Base-by-base conservation (phyloP, 1,140 invertebrate species). In the Drosophila sturtevanti region DNA sequence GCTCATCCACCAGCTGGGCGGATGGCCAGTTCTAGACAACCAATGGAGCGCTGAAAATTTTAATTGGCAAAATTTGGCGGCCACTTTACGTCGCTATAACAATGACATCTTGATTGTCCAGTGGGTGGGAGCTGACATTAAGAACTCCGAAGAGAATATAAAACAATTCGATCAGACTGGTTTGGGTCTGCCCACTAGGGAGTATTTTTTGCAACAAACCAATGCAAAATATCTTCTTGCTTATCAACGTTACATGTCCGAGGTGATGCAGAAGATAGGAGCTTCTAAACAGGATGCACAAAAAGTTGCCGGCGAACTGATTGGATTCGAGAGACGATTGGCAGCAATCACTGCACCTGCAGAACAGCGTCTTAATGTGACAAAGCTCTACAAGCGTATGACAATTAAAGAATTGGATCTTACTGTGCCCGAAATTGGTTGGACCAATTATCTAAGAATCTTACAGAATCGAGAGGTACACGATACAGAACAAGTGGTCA, bases 101-200 rank as follows among this genome's bases (percentile, higher is more conserved):
- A 97, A 97, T 72, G 96, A 97, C 75, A 95, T 92, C 16, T 77
- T 98, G 0, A 94, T 97, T 70, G 95, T 96, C 0, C 95, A 97
- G 89, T 97, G 96, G 95, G 95, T 98, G 48, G 96, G 96, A 11
- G 95, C 97, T 0, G 97, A 98, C 89, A 96, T 97, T 22, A 97
- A 97, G 87, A 97, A 98, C 92, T 97, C 97, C 0, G 94, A 97
- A 76, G 94, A 95, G 81, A 96, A 97, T 91, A 95, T 98, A 1
- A 96, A 98, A 75, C 97, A 98, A 92, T 94, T 98, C 74, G 97
- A 98, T 93, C 97, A 98, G 92, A 96, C 96, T 0, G 95, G 94
- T n/a, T 93, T 98, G 72, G 97, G 97, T 18, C 93, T 98, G 69
- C 97, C 97, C 10, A 96, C 96, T 11, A 93, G 96, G 59, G 97